phyloP scores from a whole-genome alignment of 2,888 invertebrate species.

The Trisateles emortualis region DNA sequence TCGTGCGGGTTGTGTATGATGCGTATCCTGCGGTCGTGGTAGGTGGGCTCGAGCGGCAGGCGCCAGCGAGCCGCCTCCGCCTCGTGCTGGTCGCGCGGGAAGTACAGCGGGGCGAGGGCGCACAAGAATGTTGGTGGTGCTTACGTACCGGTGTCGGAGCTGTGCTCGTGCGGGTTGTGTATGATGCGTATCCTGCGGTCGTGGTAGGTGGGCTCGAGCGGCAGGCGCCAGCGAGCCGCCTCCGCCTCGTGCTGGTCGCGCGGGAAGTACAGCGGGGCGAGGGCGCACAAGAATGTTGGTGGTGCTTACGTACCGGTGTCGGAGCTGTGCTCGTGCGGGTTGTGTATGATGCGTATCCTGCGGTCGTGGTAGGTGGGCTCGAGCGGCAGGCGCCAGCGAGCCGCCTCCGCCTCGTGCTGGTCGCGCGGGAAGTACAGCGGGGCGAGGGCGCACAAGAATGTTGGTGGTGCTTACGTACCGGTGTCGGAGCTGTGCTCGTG shows the following conservation, averaged over 20 bases:
- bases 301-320: conserved; percentile 39
- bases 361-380: conserved; percentile 93
- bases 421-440: background rate
- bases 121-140: too few species aligned
- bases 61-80: conserved; percentile 86
- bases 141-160: conserved; percentile 41
- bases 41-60: conserved; percentile 90
- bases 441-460: too few species aligned
- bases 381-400: conserved; percentile 90
- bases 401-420: background rate
- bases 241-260: background rate
- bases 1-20: conserved; percentile 96
- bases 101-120: too few species aligned
- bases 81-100: background rate
- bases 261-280: too few species aligned
- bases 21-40: conserved; percentile 94
- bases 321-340: conserved; percentile 89
- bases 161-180: conserved; percentile 92
- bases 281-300: too few species aligned
- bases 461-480: conserved; percentile 30
- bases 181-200: conserved; percentile 96
- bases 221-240: conserved; percentile 89
- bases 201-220: conserved; percentile 91
- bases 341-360: conserved; percentile 96
- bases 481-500: conserved; percentile 73